These are phyloP conservation scores for Diglossa cyanea DNA, from an alignment of 2,797 vertebrate genomes.

Conservation along the genomic window DNA sequence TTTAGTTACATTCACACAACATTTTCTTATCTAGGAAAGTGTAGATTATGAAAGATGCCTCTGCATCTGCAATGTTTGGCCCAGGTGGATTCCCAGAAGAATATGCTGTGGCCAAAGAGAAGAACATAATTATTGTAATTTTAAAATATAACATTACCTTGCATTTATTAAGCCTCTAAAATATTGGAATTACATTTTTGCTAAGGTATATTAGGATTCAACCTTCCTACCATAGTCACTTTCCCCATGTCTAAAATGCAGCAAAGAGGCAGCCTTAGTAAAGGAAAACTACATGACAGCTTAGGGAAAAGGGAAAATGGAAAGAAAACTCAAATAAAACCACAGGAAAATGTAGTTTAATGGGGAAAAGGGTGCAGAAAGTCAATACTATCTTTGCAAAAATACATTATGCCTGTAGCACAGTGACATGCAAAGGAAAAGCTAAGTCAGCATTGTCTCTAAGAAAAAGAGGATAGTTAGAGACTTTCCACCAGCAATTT, in stretches of 20 bases:
- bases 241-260: neutral
- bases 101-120: constrained; percentile 6
- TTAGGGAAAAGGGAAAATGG: neutral
- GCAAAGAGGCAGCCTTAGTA: neutral
- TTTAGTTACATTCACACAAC: constrained; percentile 1
- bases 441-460: neutral
- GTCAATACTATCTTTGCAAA: neutral
- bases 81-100: neutral
- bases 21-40: neutral
- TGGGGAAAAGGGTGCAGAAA: neutral
- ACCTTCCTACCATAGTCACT: neutral
- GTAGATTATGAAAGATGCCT: neutral
- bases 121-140: constrained; percentile 1
- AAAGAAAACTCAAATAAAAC: neutral
- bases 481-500: neutral
- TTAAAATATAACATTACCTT: neutral
- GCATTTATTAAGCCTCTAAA: neutral
- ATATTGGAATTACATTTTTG: neutral
- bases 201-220: neutral
- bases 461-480: neutral
- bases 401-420: neutral
- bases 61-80: neutral
- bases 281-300: neutral
- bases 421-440: neutral
- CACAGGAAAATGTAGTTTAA: neutral